Evolutionary conservation across 2,888 invertebrate species (phyloP).

Genomic region (Copidosoma aretas): DNA sequence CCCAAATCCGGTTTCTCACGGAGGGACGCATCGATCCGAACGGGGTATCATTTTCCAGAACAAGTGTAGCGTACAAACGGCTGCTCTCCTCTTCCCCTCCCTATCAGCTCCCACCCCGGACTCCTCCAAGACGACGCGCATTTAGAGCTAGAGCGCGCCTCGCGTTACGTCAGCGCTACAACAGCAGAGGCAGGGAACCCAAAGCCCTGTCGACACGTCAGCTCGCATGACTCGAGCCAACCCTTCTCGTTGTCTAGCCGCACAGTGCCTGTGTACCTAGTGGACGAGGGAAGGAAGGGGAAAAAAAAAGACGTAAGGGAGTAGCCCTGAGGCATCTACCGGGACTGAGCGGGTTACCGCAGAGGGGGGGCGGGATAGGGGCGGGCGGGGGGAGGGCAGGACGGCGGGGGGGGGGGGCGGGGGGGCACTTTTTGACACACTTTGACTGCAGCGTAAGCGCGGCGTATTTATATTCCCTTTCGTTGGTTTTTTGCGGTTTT

Average conservation of each 20-base stretch:
- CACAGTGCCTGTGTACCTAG: slow-evolving; percentile 28
- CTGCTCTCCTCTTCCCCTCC: slow-evolving; percentile 2
- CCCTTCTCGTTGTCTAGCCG: slow-evolving; percentile 36
- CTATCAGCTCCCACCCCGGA: no score
- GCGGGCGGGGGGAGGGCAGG: neutral
- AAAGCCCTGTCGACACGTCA: slow-evolving; percentile 57
- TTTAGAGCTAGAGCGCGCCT: slow-evolving; percentile 26
- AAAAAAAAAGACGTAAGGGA: neutral
- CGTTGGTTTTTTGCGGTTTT: slow-evolving; percentile 37
- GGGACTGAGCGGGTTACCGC: slow-evolving; percentile 55
- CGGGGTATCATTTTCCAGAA: slow-evolving; percentile 36
- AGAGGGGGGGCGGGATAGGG: slow-evolving; percentile 32
- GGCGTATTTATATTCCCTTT: slow-evolving; percentile 35
- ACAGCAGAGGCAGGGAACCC: neutral
- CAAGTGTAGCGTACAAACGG: slow-evolving; percentile 28
- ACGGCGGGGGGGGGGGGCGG: slow-evolving; percentile 28
- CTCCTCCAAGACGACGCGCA: slow-evolving; percentile 10
- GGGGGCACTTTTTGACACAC: slow-evolving; percentile 58
- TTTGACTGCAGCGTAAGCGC: slow-evolving; percentile 52
- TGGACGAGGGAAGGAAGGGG: slow-evolving; percentile 17
- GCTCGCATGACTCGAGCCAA: slow-evolving; percentile 55
- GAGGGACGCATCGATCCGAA: no score
- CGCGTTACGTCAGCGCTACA: slow-evolving; percentile 42
- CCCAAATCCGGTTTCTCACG: no score
- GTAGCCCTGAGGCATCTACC: slow-evolving; percentile 1